A percentile compares a stretch with the other conserved stretches of the same genome.
Conservation (phyloP, 2,888 invertebrate species). For the Protodeltote pygarga region DNA sequence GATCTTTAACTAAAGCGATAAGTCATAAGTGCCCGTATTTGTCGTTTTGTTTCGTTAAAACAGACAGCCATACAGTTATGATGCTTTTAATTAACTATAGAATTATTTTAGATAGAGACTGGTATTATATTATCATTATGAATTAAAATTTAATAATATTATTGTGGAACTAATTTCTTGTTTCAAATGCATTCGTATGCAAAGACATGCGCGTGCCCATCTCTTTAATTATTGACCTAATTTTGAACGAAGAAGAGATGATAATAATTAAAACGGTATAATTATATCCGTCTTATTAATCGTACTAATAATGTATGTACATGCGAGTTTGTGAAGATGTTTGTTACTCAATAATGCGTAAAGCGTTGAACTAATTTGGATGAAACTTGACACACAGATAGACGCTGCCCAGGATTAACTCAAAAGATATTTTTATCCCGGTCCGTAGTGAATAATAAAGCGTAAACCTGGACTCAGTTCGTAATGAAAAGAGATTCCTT, state of each 20-base stretch:
- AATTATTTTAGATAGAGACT: not conserved
- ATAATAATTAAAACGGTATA: not conserved
- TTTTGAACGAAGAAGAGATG: not conserved
- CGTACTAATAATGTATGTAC: too few relatives aligned
- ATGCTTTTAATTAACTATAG: not conserved
- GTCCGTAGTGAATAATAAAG: too few relatives aligned
- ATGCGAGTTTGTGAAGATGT: too few relatives aligned
- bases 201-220: slow-evolving; percentile 1
- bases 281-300: not conserved
- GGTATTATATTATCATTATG: not conserved
- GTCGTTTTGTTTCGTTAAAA: slow-evolving; percentile 17
- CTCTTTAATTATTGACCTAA: slow-evolving; percentile 6
- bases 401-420: too few relatives aligned
- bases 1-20: slow-evolving; percentile 23
- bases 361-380: too few relatives aligned
- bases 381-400: too few relatives aligned
- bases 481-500: too few relatives aligned
- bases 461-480: too few relatives aligned
- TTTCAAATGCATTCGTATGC: slow-evolving; percentile 19
- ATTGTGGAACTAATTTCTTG: slow-evolving; percentile 4
- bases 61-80: slow-evolving; percentile 1
- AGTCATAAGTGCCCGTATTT: slow-evolving; percentile 29
- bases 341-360: too few relatives aligned
- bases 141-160: slow-evolving; percentile 7
- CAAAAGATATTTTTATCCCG: too few relatives aligned